Percentiles rank a stretch among this genome's conserved stretches.
These are phyloP conservation scores for Tachina lurida DNA, from an alignment of 2,888 invertebrate genomes.

Conservation along the genomic window DNA sequence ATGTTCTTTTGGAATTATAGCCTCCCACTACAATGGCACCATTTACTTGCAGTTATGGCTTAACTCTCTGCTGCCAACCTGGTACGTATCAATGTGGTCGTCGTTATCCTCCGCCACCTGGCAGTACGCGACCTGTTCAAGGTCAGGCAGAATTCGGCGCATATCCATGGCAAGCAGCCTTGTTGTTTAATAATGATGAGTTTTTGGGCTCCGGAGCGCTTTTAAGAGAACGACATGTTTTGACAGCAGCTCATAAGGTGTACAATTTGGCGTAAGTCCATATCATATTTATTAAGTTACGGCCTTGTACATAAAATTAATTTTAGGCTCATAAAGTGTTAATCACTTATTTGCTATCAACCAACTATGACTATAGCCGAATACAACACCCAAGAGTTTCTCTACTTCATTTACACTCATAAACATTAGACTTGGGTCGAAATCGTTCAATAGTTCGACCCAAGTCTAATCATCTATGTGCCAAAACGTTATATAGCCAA, in stretches of 20 bases:
- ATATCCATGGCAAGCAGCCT: slow-evolving; percentile 89
- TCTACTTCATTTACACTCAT: too few species aligned
- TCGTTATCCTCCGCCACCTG: slow-evolving; percentile 79
- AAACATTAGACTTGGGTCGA: too few species aligned
- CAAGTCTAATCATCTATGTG: too few species aligned
- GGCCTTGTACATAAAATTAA: too few species aligned
- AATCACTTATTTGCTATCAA: too few species aligned
- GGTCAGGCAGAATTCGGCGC: slow-evolving; percentile 87
- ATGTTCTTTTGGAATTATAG: slow-evolving; percentile 58
- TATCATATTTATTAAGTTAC: too few species aligned
- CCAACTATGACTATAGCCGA: too few species aligned
- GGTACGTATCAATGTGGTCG: slow-evolving; percentile 81
- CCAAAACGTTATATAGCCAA: too few species aligned
- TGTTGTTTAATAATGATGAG: slow-evolving; percentile 85
- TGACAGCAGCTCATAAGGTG: slow-evolving; percentile 90
- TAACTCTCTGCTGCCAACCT: slow-evolving; percentile 79
- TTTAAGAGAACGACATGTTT: slow-evolving; percentile 86
- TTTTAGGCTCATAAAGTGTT: too few species aligned
- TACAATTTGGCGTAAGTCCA: slow-evolving; percentile 84
- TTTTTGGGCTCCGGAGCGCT: slow-evolving; percentile 90
- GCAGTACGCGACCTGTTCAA: slow-evolving; percentile 79
- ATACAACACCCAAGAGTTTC: too few species aligned
- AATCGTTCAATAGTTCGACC: too few species aligned
- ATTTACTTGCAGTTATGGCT: slow-evolving; percentile 76
- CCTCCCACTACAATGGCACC: slow-evolving; percentile 70